Conservation (phyloP, 1,140 invertebrate species). For the Eurosta solidaginis region DNA sequence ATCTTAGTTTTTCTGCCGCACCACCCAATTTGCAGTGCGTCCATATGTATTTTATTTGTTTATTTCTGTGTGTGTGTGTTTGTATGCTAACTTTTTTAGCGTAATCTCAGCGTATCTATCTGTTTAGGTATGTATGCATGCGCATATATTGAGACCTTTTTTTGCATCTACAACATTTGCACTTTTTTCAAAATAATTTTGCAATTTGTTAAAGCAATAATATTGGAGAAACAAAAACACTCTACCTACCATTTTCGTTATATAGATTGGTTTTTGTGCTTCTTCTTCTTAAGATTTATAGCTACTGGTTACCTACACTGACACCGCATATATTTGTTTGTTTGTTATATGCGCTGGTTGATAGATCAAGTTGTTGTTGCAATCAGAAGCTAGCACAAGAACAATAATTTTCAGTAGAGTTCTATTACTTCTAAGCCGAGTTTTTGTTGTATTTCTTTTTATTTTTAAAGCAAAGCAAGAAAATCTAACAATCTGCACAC, state of each 20-base stretch:
- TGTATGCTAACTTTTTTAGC: not conserved
- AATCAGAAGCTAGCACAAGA: slow-evolving; percentile 1
- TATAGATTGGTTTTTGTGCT: slow-evolving; percentile 23
- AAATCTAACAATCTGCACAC: not conserved
- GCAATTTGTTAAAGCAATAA: slow-evolving; percentile 24
- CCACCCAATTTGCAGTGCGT: not conserved
- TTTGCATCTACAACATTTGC: not conserved
- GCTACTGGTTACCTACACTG: not conserved
- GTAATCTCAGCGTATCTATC: slow-evolving; percentile 12
- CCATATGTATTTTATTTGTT: not conserved
- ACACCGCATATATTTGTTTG: too few species aligned
- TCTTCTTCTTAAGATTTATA: not conserved
- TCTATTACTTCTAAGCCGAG: not conserved
- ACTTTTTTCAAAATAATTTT: slow-evolving; percentile 26
- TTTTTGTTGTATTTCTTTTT: not conserved
- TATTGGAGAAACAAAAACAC: not conserved
- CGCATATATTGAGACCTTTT: slow-evolving; percentile 6
- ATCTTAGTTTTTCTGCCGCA: not conserved
- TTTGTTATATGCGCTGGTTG: slow-evolving; percentile 5
- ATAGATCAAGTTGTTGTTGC: not conserved
- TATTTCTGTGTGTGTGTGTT: not conserved
- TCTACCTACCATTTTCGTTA: slow-evolving; percentile 4
- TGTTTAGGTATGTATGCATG: too few species aligned
- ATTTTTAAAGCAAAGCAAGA: not conserved
- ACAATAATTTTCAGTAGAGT: not conserved